These are phyloP conservation scores for Campylomormyrus numenius DNA, from an alignment of 2,113 vertebrate genomes.

Conservation along the genomic window DNA sequence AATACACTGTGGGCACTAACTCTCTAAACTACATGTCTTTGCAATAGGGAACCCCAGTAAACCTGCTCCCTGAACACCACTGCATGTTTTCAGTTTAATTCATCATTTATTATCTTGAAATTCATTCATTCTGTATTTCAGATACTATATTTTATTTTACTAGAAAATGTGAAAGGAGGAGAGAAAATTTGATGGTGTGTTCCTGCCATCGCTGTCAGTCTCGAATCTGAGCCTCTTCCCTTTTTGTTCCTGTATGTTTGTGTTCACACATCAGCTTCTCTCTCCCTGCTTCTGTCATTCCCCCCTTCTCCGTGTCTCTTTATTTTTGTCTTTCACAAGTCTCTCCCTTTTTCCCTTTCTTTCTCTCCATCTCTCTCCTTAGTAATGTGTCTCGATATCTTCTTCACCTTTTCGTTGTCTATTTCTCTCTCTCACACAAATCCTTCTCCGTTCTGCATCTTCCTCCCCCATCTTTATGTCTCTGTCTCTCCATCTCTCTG, in stretches of 20 bases:
- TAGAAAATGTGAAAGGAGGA: not conserved
- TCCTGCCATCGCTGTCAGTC: not conserved
- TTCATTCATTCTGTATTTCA: not conserved
- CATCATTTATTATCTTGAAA: not conserved
- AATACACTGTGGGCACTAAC: not conserved
- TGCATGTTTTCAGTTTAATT: not conserved
- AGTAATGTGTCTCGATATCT: not conserved
- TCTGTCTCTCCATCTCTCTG: not conserved
- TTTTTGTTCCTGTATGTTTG: not conserved
- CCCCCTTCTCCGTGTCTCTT: not conserved
- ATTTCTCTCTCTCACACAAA: not conserved
- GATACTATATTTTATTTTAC: not conserved
- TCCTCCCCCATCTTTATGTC: not conserved
- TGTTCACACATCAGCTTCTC: not conserved
- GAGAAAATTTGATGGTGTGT: not conserved
- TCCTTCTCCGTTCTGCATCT: not conserved
- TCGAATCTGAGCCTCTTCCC: not conserved
- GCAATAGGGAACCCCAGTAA: not conserved
- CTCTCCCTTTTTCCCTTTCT: not conserved
- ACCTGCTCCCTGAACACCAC: not conserved
- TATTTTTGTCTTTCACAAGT: not conserved
- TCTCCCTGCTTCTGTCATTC: not conserved
- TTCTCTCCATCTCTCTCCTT: not conserved
- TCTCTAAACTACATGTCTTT: not conserved
- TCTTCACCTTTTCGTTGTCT: not conserved